Evolutionary conservation across 1,140 invertebrate species (phyloP).

Genomic region (Solen grandis): DNA sequence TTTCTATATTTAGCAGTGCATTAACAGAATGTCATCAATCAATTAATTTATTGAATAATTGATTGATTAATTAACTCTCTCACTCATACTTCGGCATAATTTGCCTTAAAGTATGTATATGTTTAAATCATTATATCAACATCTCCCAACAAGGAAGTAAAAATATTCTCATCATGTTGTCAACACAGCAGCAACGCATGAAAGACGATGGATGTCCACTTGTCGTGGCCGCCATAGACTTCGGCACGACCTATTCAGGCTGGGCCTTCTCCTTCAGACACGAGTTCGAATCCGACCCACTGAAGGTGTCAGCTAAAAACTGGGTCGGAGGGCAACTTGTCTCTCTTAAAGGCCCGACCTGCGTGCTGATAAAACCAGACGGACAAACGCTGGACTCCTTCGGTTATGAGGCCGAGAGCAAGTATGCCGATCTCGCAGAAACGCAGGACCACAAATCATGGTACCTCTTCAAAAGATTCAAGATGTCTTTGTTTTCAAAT

Average conservation of each 20-base stretch:
- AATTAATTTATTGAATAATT: too few relatives aligned
- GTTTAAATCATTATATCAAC: too few relatives aligned
- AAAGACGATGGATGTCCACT: too few relatives aligned
- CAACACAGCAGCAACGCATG: too few relatives aligned
- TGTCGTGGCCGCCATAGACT: constrained; percentile 38
- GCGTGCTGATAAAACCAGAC: constrained; percentile 38
- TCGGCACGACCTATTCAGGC: constrained; percentile 44
- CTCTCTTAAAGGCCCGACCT: constrained; percentile 40
- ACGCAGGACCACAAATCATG: constrained; percentile 20
- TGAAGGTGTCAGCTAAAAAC: constrained; percentile 36
- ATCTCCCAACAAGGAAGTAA: too few relatives aligned
- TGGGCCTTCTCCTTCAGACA: constrained; percentile 53
- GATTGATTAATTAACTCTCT: too few relatives aligned
- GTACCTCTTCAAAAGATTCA: constrained; percentile 43
- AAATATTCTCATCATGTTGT: too few relatives aligned
- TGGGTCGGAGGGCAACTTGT: constrained; percentile 34
- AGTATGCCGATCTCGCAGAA: constrained; percentile 39
- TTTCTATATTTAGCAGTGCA: too few relatives aligned
- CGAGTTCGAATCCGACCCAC: constrained; percentile 36
- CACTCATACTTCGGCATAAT: too few relatives aligned
- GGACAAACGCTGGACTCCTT: constrained; percentile 38
- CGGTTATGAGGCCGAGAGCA: constrained; percentile 31
- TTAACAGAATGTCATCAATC: too few relatives aligned
- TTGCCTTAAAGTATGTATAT: too few relatives aligned
- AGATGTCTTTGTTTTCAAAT: constrained; percentile 30